phyloP scores from a whole-genome alignment of 2,888 invertebrate species.

The Eledona agricola region DNA sequence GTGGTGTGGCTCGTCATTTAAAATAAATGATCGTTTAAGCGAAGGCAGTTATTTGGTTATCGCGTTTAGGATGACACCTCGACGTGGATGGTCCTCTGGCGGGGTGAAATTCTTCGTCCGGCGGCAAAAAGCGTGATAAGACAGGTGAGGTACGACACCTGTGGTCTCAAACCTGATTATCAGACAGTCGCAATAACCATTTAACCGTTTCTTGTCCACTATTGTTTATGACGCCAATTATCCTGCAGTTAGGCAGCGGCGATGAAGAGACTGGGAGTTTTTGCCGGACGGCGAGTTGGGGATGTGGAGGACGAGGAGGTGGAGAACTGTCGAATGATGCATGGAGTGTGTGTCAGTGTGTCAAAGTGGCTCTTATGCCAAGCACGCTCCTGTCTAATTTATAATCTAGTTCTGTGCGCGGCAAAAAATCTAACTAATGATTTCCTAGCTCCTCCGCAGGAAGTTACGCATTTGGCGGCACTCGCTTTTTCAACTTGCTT shows the following conservation, averaged over 20 bases:
- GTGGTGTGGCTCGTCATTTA: too few species aligned
- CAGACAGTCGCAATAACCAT: slow-evolving; percentile 44
- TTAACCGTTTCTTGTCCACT: slow-evolving; percentile 48
- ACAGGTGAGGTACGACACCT: slow-evolving; percentile 44
- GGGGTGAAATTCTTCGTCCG: slow-evolving; percentile 25
- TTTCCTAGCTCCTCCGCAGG: slow-evolving; percentile 55
- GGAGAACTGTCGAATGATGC: slow-evolving; percentile 46
- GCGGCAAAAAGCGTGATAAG: slow-evolving; percentile 33
- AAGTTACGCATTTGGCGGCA: slow-evolving; percentile 52
- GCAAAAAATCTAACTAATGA: slow-evolving; percentile 54
- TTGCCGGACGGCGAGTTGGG: too few species aligned
- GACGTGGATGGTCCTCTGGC: too few species aligned
- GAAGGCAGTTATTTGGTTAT: too few species aligned
- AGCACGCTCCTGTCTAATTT: slow-evolving; percentile 48
- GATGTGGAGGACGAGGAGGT: too few species aligned
- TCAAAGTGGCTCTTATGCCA: slow-evolving; percentile 47
- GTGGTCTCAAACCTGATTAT: slow-evolving; percentile 47
- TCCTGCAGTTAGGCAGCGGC: slow-evolving; percentile 31
- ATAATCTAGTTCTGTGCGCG: slow-evolving; percentile 48
- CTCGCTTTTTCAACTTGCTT: slow-evolving; percentile 45
- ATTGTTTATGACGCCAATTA: slow-evolving; percentile 49
- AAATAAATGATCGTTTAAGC: too few species aligned
- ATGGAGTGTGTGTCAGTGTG: slow-evolving; percentile 48
- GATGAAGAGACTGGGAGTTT: slow-evolving; percentile 15
- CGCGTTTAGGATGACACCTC: too few species aligned